Conservation (phyloP, 2,888 invertebrate species). For the Herminia tarsipennalis region DNA sequence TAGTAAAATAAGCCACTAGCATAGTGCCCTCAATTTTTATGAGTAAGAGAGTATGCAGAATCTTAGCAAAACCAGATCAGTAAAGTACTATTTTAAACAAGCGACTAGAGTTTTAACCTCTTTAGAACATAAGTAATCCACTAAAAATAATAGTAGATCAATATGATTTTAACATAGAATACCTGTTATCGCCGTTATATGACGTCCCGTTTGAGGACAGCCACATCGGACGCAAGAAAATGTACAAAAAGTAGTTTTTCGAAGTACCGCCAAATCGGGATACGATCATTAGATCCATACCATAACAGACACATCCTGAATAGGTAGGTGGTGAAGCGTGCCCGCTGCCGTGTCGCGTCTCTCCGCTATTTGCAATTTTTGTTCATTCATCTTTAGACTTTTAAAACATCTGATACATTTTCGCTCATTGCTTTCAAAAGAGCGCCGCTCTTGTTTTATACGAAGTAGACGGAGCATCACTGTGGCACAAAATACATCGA, state of each 20-base stretch:
- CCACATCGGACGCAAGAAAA: conserved; percentile 69
- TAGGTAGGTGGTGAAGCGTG: conserved; percentile 80
- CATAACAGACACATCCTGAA: conserved; percentile 83
- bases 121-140: no score
- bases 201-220: conserved; percentile 73
- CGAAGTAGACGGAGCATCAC: conserved; percentile 27
- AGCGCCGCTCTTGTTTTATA: conserved; percentile 45
- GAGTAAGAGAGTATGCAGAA: no score
- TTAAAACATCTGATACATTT: conserved; percentile 39
- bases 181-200: conserved; percentile 75
- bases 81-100: no score
- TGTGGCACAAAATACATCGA: conserved; percentile 31
- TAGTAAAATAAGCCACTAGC: no score
- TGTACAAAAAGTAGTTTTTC: conserved; percentile 72
- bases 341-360: conserved; percentile 55
- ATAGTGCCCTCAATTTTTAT: no score
- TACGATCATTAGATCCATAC: conserved; percentile 81
- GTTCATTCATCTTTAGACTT: conserved; percentile 72
- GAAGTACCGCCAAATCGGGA: conserved; percentile 72
- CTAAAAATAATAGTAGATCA: conserved; percentile 50
- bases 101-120: no score
- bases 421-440: conserved; percentile 46
- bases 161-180: conserved; percentile 62
- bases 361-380: conserved; percentile 54
- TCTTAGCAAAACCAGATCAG: no score